Evolutionary conservation across 2,797 vertebrate genomes (phyloP).

Genomic region (Neopelma chrysocephalum): DNA sequence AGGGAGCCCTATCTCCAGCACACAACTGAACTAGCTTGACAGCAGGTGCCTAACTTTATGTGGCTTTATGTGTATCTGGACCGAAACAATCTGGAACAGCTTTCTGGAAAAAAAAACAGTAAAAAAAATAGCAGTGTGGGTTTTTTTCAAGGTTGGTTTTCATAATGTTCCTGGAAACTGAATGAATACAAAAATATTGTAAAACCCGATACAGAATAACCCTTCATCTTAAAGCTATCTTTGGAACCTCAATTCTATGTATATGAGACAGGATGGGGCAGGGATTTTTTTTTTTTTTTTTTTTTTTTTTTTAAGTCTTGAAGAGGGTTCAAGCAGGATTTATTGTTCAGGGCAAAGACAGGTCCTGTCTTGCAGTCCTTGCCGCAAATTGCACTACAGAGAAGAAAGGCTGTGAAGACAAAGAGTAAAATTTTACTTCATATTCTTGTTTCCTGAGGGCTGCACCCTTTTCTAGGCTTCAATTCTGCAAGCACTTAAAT

Average conservation of each 20-base stretch:
- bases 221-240: not conserved
- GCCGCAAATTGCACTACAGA: not conserved
- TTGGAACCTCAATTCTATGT: not conserved
- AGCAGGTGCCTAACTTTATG: slow-evolving; percentile 27
- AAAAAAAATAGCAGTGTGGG: not conserved
- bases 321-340: not conserved
- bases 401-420: not conserved
- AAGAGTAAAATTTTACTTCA: not conserved
- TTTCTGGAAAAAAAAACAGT: not conserved
- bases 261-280: not conserved
- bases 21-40: not conserved
- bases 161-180: not conserved
- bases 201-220: not conserved
- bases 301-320: not conserved
- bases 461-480: not conserved
- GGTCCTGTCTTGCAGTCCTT: not conserved
- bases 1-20: not conserved
- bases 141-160: not conserved
- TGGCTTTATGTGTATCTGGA: not conserved
- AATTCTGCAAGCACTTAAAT: not conserved
- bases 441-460: not conserved
- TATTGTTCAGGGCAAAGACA: not conserved
- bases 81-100: not conserved
- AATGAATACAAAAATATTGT: not conserved
- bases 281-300: no score